A percentile compares a stretch with the other conserved stretches of the same genome.
phyloP scores from a whole-genome alignment of 2,113 vertebrate species.

The Empidonax alnorum region DNA sequence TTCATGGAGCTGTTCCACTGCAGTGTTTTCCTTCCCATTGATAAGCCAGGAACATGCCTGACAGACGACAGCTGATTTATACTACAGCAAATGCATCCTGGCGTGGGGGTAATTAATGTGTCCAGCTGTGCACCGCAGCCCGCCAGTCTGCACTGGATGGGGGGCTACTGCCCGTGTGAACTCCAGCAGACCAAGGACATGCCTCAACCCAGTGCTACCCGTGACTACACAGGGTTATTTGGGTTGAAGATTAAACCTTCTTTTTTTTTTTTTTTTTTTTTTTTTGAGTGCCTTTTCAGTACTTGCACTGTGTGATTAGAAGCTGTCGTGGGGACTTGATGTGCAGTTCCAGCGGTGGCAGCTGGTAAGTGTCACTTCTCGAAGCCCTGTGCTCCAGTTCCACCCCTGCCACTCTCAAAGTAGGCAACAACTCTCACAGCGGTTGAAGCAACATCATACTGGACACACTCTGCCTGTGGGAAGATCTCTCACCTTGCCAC shows the following conservation, averaged over 20 bases:
- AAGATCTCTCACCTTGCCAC: not conserved
- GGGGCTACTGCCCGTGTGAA: rapidly evolving
- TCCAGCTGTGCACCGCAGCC: not conserved
- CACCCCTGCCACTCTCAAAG: not conserved
- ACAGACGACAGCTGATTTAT: not conserved
- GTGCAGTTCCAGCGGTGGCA: not conserved
- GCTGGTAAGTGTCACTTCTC: not conserved
- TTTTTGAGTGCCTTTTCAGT: not conserved
- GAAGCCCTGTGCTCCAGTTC: not conserved
- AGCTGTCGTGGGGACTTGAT: not conserved
- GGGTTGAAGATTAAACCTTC: not conserved
- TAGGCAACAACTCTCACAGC: not conserved
- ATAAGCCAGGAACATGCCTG: not conserved
- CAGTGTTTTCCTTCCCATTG: not conserved
- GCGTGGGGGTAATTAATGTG: not conserved
- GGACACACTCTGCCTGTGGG: not conserved
- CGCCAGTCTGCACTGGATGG: rapidly evolving
- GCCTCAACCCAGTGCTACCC: not conserved
- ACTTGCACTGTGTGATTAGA: not conserved
- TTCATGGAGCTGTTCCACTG: not conserved
- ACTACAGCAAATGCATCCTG: not conserved
- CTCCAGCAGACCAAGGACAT: not conserved
- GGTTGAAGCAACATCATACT: not conserved
- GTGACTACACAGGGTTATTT: not conserved
- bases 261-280: not conserved